Percentiles rank a stretch among this genome's conserved stretches.
Evolutionary conservation across 2,888 invertebrate species (phyloP).

Genomic region (Philereme vetulata): DNA sequence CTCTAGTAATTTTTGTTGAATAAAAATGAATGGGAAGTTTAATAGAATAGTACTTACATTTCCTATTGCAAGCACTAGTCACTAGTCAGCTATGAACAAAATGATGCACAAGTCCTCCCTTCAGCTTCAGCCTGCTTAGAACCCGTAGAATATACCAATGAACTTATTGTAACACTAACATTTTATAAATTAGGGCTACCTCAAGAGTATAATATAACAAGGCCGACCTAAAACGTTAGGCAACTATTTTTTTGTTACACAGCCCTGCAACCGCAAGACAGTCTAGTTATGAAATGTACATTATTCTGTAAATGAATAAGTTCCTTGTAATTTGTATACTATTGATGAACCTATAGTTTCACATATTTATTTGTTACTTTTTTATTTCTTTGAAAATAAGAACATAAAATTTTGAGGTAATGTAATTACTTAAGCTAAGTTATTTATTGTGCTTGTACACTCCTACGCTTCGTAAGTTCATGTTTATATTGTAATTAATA

Average conservation of each 20-base stretch:
- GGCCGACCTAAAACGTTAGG: too few relatives aligned
- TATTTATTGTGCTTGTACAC: constrained; percentile 57
- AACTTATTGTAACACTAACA: constrained; percentile 22
- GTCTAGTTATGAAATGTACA: too few relatives aligned
- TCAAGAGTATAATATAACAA: constrained; percentile 4
- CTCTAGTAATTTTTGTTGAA: constrained; percentile 27
- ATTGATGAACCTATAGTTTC: constrained; percentile 23
- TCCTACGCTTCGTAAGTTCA: constrained; percentile 63
- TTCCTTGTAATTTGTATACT: constrained; percentile 34
- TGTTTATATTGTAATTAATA: constrained; percentile 72
- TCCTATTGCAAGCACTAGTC: constrained; percentile 39
- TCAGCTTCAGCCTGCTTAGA: constrained; percentile 23
- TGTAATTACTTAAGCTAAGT: constrained; percentile 36
- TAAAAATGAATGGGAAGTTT: constrained; percentile 26
- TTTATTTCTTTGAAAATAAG: constrained; percentile 15
- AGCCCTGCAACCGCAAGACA: too few relatives aligned
- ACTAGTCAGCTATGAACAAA: constrained; percentile 33
- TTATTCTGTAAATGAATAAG: constrained; percentile 31
- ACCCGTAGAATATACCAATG: constrained; percentile 21
- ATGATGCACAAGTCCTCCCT: constrained; percentile 16
- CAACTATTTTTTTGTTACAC: too few relatives aligned
- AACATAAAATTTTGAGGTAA: constrained; percentile 25
- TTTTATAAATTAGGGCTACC: constrained; percentile 8
- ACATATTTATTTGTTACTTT: constrained; percentile 29
- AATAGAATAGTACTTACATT: constrained; percentile 24